Conservation (phyloP, 1,140 invertebrate genomes). For the Anastrepha ludens region DNA sequence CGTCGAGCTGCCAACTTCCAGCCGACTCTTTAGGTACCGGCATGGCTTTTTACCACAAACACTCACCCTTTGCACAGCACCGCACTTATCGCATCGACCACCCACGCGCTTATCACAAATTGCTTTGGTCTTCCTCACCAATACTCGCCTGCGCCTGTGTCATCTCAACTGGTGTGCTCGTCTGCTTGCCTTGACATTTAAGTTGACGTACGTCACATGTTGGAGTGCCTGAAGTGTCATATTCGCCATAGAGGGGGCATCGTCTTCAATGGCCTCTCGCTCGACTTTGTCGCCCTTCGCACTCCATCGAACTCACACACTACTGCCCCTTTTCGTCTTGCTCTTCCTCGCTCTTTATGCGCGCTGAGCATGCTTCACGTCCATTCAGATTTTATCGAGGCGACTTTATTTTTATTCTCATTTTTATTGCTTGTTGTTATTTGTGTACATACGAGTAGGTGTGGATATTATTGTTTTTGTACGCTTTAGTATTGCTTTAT, state of each 20-base stretch:
- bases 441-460: neutral
- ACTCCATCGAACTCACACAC: neutral
- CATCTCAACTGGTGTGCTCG: neutral
- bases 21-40: neutral
- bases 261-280: neutral
- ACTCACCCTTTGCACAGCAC: neutral
- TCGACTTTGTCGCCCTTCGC: neutral
- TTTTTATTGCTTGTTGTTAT: slow-evolving; percentile 31
- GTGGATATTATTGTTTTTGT: neutral
- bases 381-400: slow-evolving; percentile 39
- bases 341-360: too few relatives aligned
- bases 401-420: slow-evolving; percentile 43
- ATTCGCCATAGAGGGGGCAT: slow-evolving; percentile 10
- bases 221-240: slow-evolving; percentile 44
- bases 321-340: too few relatives aligned
- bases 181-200: slow-evolving; percentile 47
- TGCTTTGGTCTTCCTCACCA: slow-evolving; percentile 21
- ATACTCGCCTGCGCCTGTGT: neutral
- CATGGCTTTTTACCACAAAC: neutral
- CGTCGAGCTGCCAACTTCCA: slow-evolving; percentile 20
- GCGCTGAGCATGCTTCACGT: neutral
- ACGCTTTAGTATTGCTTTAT: neutral
- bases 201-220: slow-evolving; percentile 44
- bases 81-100: too few relatives aligned
- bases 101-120: slow-evolving; percentile 39